These are phyloP conservation scores for Mastomys natalensis DNA, from an alignment of 2,113 vertebrate genomes.

Conservation along the genomic window DNA sequence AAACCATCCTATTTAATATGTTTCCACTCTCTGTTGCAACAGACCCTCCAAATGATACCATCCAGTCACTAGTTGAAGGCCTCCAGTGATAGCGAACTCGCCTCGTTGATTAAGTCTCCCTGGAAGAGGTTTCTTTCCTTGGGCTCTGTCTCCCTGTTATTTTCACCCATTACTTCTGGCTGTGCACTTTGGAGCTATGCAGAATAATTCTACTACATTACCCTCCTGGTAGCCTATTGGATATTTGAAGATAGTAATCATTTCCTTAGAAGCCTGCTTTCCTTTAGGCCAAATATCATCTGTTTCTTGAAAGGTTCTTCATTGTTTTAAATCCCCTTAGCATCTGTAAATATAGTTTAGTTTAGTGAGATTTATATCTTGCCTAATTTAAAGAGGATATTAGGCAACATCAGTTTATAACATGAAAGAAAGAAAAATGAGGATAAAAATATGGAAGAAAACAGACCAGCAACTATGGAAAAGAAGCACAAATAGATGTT, in stretches of 20 bases:
- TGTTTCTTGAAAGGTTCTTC: slow-evolving; percentile 72
- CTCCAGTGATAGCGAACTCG: slow-evolving; percentile 7
- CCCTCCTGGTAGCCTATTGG: slow-evolving; percentile 27
- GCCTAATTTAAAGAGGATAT: slow-evolving; percentile 71
- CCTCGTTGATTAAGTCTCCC: not conserved
- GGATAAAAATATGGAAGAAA: slow-evolving; percentile 71
- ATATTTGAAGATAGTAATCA: slow-evolving; percentile 70
- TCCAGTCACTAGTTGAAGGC: slow-evolving; percentile 46
- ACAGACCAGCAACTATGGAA: slow-evolving; percentile 72
- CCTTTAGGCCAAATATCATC: slow-evolving; percentile 67
- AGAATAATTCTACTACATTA: slow-evolving; percentile 62
- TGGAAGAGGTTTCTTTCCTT: slow-evolving; percentile 46
- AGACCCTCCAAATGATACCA: slow-evolving; percentile 35
- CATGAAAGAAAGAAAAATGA: slow-evolving; percentile 77
- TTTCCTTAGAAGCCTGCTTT: slow-evolving; percentile 56
- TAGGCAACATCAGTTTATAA: slow-evolving; percentile 70
- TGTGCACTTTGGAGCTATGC: slow-evolving; percentile 58
- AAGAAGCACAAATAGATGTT: slow-evolving; percentile 73
- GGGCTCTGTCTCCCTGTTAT: slow-evolving; percentile 56
- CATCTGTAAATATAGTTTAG: slow-evolving; percentile 72
- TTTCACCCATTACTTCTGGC: slow-evolving; percentile 66
- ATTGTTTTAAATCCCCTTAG: slow-evolving; percentile 70
- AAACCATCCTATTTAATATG: not conserved
- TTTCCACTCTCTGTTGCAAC: slow-evolving; percentile 38
- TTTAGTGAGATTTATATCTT: slow-evolving; percentile 76